phyloP scores from a whole-genome alignment of 2,113 vertebrate species.

The Oxygymnocypris stewartii region DNA sequence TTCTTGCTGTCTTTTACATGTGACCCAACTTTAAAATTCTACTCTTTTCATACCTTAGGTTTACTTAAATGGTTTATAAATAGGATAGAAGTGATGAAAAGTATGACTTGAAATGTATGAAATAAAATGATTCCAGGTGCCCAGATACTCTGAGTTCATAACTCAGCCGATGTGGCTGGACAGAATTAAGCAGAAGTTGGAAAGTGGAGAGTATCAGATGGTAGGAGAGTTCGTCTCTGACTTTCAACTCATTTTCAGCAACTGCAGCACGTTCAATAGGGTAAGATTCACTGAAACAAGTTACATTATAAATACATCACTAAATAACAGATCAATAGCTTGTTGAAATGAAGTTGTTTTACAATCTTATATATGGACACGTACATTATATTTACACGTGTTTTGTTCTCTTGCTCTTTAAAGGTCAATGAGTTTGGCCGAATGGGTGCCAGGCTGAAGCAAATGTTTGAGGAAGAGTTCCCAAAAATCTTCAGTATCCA shows the following conservation, averaged over 20 bases:
- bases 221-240: conserved; percentile 67
- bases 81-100: neutral
- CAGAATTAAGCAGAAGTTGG: conserved; percentile 61
- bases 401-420: conserved; percentile 44
- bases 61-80: neutral
- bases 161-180: conserved; percentile 66
- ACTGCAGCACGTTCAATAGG: conserved; percentile 62
- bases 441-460: conserved; percentile 52
- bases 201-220: conserved; percentile 52
- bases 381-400: neutral
- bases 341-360: neutral
- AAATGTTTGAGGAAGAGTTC: conserved; percentile 64
- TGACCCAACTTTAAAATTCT: neutral
- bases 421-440: conserved; percentile 61
- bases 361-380: neutral
- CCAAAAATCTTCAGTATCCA: conserved; percentile 62
- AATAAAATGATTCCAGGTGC: conserved; percentile 47
- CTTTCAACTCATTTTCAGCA: conserved; percentile 67
- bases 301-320: neutral
- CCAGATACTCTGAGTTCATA: conserved; percentile 50
- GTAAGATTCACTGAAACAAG: conserved; percentile 57
- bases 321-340: neutral
- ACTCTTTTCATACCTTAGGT: neutral
- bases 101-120: neutral
- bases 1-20: neutral